Conservation (phyloP, 2,888 invertebrate species). For the Eudasyphora cyanicolor region DNA sequence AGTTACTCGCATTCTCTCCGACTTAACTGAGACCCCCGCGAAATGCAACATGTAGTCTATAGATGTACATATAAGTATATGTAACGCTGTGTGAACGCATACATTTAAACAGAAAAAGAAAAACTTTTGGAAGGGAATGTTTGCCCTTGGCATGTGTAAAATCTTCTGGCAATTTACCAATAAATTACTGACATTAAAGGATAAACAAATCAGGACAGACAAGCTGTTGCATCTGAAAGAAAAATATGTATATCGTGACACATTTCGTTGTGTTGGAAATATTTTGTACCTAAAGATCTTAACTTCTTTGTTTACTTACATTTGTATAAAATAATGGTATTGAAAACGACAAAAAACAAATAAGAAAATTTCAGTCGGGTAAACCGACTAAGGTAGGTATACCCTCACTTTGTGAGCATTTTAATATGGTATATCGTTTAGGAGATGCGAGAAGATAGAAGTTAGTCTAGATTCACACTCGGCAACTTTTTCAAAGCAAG, state of each 20-base stretch:
- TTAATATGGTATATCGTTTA: too few relatives aligned
- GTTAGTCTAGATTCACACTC: too few relatives aligned
- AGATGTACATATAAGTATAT: too few relatives aligned
- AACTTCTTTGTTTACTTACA: too few relatives aligned
- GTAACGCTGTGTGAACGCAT: too few relatives aligned
- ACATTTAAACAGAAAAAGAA: not conserved
- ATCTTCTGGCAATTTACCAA: conserved; percentile 4
- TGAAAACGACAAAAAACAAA: too few relatives aligned
- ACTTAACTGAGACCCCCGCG: not conserved
- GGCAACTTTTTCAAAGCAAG: too few relatives aligned
- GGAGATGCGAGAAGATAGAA: too few relatives aligned
- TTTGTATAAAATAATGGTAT: too few relatives aligned
- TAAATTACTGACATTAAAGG: conserved; percentile 9
- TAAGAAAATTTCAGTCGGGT: too few relatives aligned
- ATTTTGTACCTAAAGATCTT: not conserved
- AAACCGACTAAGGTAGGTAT: too few relatives aligned
- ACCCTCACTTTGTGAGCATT: too few relatives aligned
- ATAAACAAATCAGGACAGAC: not conserved
- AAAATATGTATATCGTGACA: not conserved
- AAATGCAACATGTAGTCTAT: not conserved
- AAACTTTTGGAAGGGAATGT: not conserved
- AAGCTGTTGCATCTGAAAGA: not conserved
- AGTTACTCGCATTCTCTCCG: not conserved
- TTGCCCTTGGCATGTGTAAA: conserved; percentile 1
- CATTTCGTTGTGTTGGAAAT: not conserved